phyloP scores from a whole-genome alignment of 2,888 invertebrate species.

The Chloromyia formosa region DNA sequence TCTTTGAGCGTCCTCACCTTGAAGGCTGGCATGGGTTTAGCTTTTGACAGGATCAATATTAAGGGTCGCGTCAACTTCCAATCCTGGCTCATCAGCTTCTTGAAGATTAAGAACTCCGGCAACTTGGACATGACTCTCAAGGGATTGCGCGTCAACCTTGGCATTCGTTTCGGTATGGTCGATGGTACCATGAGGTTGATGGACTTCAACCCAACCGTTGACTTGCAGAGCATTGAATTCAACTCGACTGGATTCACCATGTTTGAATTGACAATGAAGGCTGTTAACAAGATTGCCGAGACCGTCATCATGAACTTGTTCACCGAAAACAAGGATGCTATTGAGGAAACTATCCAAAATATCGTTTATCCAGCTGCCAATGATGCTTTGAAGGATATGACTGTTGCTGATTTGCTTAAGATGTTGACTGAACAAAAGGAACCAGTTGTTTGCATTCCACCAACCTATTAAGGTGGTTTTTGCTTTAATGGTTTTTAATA shows the following conservation, averaged over 20 bases:
- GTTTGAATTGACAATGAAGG: constrained; percentile 6
- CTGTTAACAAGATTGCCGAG: constrained; percentile 24
- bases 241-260: constrained; percentile 26
- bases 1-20: constrained; percentile 26
- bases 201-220: constrained; percentile 3
- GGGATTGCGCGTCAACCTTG: constrained; percentile 9
- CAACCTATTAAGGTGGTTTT: background rate
- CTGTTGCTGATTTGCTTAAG: constrained; percentile 29
- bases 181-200: constrained; percentile 30
- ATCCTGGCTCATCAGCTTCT: constrained; percentile 24
- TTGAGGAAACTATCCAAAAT: constrained; percentile 19
- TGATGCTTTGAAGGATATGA: constrained; percentile 30
- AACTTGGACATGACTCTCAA: constrained; percentile 28
- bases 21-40: constrained; percentile 16
- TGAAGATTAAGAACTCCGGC: constrained; percentile 32
- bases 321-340: constrained; percentile 13
- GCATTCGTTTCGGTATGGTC: constrained; percentile 29
- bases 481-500: no score
- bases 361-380: constrained; percentile 33
- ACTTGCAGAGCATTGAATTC: background rate
- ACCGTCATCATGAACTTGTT: constrained; percentile 14
- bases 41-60: constrained; percentile 13
- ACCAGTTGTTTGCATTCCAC: constrained; percentile 28
- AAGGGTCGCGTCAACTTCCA: constrained; percentile 3
- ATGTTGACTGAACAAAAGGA: constrained; percentile 37